phyloP scores from a whole-genome alignment of 2,888 invertebrate genomes.

The Isotomurus palustris region DNA sequence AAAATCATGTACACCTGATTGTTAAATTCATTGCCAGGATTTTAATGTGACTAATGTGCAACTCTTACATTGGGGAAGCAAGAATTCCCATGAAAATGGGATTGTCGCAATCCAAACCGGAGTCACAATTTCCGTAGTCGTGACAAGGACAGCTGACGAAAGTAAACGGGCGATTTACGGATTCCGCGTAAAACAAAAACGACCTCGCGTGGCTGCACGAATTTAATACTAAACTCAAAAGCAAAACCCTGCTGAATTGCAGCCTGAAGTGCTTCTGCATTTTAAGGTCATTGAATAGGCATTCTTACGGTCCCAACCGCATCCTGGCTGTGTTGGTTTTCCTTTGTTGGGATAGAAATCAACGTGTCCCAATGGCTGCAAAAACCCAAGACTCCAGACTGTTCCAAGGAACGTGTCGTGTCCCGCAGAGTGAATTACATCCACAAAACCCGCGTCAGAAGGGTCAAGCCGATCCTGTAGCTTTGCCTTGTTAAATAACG shows the following conservation, averaged over 20 bases:
- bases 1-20: no score
- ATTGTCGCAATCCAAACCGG: no score
- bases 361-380: conserved; percentile 1
- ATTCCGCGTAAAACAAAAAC: background rate
- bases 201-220: background rate
- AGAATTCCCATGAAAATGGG: no score
- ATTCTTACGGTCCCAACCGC: background rate
- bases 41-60: no score
- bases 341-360: conserved; percentile 17
- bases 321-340: conserved; percentile 11
- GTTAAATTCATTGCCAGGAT: no score
- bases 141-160: background rate
- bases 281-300: no score
- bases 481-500: background rate
- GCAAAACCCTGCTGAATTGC: no score
- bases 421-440: conserved; percentile 3
- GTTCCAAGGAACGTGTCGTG: background rate
- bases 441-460: background rate
- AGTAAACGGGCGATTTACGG: background rate
- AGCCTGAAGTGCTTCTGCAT: no score
- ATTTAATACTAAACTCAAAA: background rate
- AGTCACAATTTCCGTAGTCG: background rate
- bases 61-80: no score
- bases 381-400: background rate
- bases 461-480: background rate